Evolutionary conservation across 2,797 vertebrate genomes (phyloP).

Genomic region (Falco naumanni): DNA sequence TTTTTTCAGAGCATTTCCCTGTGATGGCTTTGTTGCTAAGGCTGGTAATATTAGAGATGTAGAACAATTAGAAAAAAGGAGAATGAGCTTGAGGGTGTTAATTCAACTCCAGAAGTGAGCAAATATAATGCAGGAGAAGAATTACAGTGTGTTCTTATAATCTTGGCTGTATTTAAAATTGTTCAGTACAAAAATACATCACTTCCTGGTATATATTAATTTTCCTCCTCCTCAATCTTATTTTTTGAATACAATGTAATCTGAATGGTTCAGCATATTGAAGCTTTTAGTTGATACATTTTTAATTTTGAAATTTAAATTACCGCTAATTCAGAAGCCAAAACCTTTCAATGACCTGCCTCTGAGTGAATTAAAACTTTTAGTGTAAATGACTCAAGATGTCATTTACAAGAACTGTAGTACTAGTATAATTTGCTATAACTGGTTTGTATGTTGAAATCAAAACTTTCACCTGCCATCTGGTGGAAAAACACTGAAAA

Average conservation of each 20-base stretch:
- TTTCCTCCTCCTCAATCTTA: neutral
- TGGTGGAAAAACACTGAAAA: conserved; percentile 40
- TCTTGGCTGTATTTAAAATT: neutral
- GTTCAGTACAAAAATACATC: neutral
- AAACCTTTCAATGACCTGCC: neutral
- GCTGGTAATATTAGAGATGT: neutral
- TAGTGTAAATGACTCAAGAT: neutral
- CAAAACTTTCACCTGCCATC: conserved; percentile 50
- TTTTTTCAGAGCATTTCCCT: neutral
- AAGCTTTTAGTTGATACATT: neutral
- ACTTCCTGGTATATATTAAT: fast-evolving
- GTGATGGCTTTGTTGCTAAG: neutral
- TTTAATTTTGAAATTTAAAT: neutral
- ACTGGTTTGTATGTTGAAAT: neutral
- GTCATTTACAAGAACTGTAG: neutral
- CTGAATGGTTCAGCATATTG: neutral
- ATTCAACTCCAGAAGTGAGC: neutral
- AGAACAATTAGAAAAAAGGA: neutral
- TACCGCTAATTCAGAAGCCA: neutral
- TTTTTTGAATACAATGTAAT: neutral
- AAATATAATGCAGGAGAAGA: neutral
- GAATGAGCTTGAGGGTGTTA: neutral
- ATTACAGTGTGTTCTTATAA: neutral
- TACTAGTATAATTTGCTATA: neutral
- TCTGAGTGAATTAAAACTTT: neutral